These are phyloP conservation scores for Herminia tarsipennalis DNA, from an alignment of 2,888 invertebrate species.

Conservation along the genomic window DNA sequence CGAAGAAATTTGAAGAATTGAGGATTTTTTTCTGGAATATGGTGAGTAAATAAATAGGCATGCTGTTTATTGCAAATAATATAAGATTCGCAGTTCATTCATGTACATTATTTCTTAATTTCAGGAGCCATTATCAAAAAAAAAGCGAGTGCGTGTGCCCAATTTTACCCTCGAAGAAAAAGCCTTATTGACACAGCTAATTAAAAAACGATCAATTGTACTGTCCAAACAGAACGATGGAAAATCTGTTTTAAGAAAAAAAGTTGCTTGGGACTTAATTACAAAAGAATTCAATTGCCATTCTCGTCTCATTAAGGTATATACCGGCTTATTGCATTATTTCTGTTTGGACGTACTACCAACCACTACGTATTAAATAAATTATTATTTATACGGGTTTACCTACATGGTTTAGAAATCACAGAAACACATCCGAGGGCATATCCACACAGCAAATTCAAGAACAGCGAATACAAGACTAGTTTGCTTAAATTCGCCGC, in stretches of 20 bases:
- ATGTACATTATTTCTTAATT: too few species aligned
- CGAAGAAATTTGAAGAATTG: too few species aligned
- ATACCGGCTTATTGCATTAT: not conserved
- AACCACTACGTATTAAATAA: not conserved
- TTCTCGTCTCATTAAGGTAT: not conserved
- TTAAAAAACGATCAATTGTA: not conserved
- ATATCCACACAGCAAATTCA: not conserved
- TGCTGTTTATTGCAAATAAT: too few species aligned
- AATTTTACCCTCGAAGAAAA: not conserved
- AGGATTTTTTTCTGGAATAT: too few species aligned
- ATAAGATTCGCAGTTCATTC: too few species aligned
- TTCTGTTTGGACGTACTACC: not conserved
- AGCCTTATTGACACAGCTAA: not conserved
- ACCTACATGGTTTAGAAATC: too few species aligned
- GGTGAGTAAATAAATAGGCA: too few species aligned
- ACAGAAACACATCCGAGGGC: too few species aligned
- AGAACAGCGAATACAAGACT: not conserved
- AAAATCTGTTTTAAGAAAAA: not conserved
- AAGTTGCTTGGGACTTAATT: not conserved
- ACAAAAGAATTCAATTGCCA: not conserved
- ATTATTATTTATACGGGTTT: not conserved
- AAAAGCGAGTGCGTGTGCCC: too few species aligned
- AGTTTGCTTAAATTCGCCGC: not conserved
- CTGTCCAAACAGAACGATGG: not conserved
- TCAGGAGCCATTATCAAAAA: too few species aligned